Percentiles rank a stretch among this genome's conserved stretches.
Evolutionary conservation across 2,797 vertebrate species (phyloP).

Genomic region (Acestrorhynchus altus): DNA sequence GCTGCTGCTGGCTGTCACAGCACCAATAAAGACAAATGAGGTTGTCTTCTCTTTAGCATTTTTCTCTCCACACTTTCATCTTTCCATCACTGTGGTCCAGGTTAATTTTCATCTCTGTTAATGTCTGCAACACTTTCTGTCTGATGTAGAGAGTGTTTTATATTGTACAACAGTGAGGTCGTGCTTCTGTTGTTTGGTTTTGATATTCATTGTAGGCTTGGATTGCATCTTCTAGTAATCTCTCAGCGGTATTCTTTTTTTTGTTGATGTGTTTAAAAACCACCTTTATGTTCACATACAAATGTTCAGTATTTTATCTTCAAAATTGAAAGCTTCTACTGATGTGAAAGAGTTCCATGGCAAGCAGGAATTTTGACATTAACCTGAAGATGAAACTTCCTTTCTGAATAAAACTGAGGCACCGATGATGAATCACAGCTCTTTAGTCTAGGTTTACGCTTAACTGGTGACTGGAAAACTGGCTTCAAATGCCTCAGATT

Average conservation of each 20-base stretch:
- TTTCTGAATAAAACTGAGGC: no score
- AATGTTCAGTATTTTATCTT: not conserved
- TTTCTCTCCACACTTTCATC: not conserved
- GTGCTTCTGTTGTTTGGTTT: not conserved
- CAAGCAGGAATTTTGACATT: no score
- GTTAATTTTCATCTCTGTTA: not conserved
- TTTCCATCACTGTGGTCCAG: not conserved
- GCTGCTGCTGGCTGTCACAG: not conserved
- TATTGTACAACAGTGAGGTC: not conserved
- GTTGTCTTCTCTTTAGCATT: not conserved
- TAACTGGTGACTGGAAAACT: no score
- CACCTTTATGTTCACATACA: not conserved
- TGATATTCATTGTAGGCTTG: not conserved
- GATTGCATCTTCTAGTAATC: not conserved
- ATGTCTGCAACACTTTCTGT: not conserved
- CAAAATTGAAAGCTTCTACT: no score
- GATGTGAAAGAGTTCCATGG: no score
- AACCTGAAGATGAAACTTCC: no score
- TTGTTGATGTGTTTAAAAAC: not conserved
- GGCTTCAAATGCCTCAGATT: no score
- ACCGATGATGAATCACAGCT: no score
- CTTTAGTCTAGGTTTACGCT: no score
- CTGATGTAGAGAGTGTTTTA: not conserved
- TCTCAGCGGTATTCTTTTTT: not conserved
- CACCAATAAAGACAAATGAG: not conserved